These are phyloP conservation scores for Spilosoma lubricipeda DNA, from an alignment of 2,888 invertebrate genomes.

Conservation along the genomic window DNA sequence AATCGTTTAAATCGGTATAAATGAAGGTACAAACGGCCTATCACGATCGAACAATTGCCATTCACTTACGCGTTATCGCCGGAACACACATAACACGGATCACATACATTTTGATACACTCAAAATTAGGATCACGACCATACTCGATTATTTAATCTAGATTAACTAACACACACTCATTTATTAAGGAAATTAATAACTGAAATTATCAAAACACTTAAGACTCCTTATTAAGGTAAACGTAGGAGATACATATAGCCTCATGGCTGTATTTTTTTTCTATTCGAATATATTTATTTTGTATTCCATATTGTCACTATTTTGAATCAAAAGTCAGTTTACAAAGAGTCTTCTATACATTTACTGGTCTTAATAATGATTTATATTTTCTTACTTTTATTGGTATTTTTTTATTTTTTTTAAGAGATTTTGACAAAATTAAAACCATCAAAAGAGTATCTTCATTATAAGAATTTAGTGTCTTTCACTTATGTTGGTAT, in stretches of 20 bases:
- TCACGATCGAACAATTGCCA: slow-evolving; percentile 19
- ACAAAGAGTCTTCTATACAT: no score
- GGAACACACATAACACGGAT: slow-evolving; percentile 36
- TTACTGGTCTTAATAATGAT: neutral
- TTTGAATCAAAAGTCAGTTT: no score
- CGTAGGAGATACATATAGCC: no score
- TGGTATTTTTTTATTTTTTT: no score
- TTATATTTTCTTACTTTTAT: neutral
- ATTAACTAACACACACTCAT: slow-evolving; percentile 4
- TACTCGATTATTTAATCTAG: slow-evolving; percentile 28
- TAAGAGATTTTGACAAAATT: no score
- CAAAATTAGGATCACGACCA: slow-evolving; percentile 46
- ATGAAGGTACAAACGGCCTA: neutral
- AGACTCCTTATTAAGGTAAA: neutral
- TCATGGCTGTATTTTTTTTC: no score
- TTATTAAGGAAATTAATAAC: neutral
- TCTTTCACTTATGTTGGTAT: neutral
- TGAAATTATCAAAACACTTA: neutral
- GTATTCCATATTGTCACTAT: no score
- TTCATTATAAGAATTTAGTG: no score
- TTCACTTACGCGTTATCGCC: slow-evolving; percentile 14
- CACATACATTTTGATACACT: slow-evolving; percentile 48
- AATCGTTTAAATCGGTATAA: neutral
- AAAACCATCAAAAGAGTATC: no score
- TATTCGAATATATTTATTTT: no score